Evolutionary conservation across 2,797 vertebrate species (phyloP).

Genomic region (Siniperca scherzeri): DNA sequence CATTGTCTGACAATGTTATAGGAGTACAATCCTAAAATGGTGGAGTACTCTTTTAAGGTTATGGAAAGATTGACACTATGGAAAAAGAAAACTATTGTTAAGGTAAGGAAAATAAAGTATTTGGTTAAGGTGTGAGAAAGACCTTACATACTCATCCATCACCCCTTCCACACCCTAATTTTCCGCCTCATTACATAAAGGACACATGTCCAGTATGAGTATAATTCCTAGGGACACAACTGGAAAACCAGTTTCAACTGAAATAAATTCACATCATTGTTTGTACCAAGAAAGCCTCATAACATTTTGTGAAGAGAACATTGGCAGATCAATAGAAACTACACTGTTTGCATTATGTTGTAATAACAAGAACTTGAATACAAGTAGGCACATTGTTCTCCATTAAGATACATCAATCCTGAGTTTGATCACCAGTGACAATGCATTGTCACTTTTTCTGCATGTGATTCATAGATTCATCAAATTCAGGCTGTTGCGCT

Average conservation of each 20-base stretch:
- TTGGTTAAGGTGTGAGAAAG: neutral
- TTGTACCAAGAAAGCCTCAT: neutral
- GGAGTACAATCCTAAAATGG: too few relatives aligned
- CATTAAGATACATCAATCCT: neutral
- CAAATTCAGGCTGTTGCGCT: constrained; percentile 19
- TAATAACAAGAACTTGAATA: neutral
- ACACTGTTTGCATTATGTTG: neutral
- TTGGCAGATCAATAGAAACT: neutral
- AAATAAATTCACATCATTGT: neutral
- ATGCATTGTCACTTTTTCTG: neutral
- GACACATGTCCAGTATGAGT: neutral
- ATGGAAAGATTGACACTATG: neutral
- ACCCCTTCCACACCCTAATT: neutral
- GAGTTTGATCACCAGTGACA: neutral
- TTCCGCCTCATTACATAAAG: neutral
- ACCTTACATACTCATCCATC: neutral
- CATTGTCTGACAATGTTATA: too few relatives aligned
- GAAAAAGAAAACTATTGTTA: neutral
- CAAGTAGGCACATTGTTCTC: neutral
- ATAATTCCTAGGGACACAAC: neutral
- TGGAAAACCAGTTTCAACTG: neutral
- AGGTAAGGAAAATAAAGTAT: neutral
- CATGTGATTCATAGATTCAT: constrained; percentile 8
- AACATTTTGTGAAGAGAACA: neutral
- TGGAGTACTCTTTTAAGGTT: neutral